phyloP scores from a whole-genome alignment of 2,797 vertebrate genomes.

The Clarias pachynema region DNA sequence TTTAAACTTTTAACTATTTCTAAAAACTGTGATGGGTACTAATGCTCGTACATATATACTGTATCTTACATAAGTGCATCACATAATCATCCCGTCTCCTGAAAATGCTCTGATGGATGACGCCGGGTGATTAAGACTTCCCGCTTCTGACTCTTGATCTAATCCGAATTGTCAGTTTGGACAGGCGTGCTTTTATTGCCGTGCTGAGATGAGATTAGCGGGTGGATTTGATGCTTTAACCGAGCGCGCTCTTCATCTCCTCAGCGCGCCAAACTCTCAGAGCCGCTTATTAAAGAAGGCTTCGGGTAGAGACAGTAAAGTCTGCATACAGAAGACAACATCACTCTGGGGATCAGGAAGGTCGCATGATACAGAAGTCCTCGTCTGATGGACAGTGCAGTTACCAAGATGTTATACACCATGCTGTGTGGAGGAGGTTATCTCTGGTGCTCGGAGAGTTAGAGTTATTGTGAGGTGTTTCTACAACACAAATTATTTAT shows the following conservation, averaged over 20 bases:
- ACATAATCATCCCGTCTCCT: neutral
- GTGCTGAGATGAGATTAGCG: neutral
- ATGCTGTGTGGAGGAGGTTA: neutral
- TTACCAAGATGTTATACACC: neutral
- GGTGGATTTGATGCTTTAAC: neutral
- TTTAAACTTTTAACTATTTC: too few species aligned
- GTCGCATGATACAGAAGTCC: neutral
- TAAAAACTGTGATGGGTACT: too few species aligned
- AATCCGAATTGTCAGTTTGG: neutral
- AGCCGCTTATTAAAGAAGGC: conserved; percentile 1
- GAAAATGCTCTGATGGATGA: neutral
- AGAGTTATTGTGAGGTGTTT: neutral
- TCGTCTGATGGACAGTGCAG: neutral
- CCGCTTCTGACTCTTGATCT: conserved; percentile 1
- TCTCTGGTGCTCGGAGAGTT: neutral
- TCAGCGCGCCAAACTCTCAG: conserved; percentile 3
- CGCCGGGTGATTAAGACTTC: neutral
- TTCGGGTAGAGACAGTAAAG: neutral
- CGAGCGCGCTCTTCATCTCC: neutral
- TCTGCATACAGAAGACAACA: neutral
- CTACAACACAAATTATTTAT: neutral
- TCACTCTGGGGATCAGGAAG: neutral
- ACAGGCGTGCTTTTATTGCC: conserved; percentile 3
- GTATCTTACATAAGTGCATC: neutral
- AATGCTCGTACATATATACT: too few species aligned